Base-by-base conservation (phyloP, 2,113 vertebrate species). In the Melanocharis versteri region DNA sequence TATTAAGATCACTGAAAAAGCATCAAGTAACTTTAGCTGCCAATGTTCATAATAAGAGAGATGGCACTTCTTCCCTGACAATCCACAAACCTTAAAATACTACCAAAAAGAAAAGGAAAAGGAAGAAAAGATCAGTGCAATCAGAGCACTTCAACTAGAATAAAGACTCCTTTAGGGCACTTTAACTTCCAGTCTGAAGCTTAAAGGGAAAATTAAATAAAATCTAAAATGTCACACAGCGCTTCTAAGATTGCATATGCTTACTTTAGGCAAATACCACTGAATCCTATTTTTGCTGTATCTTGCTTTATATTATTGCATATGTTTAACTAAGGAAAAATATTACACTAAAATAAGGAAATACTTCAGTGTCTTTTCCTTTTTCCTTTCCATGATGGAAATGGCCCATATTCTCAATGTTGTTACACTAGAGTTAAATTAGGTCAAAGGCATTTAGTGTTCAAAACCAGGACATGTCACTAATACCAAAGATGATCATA, bases 171-270 rank as follows among this genome's bases (percentile, higher is more conserved):
- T 92, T 83, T 58, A 95, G 75, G 84, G 85, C 69, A 89, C 47
- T 81, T 92, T 18, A 77, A 56, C 45, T 92, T 72, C 45, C 64
- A 78, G 30, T 88, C 40, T 78, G 45, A 80, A 89, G 31, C 60
- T 86, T 93, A 83, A 83, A 84, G 26, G 48, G 31, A 77, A 95
- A 88, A 89, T 57, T 9, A 94, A 94, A 70, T 83, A 83, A 83
- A 85, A 83, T 56, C 69, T 83, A 60, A 90, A 86, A 93, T 56
- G 80, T 42, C 76, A 92, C 51, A 77, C 26, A 68, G 58, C 0
- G 0, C 42, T 83, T 83, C 70, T 26, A 68, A 73, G 39, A 73
- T 26, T 66, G 48, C 37, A 83, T 47, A 22, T 0, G 10, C 35
- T 47, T 58, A 50, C n/a, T 54, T 37, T 20, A 77, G 39, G 33